Evolutionary conservation across 2,888 invertebrate species (phyloP).

Genomic region (Encarsia formosa): DNA sequence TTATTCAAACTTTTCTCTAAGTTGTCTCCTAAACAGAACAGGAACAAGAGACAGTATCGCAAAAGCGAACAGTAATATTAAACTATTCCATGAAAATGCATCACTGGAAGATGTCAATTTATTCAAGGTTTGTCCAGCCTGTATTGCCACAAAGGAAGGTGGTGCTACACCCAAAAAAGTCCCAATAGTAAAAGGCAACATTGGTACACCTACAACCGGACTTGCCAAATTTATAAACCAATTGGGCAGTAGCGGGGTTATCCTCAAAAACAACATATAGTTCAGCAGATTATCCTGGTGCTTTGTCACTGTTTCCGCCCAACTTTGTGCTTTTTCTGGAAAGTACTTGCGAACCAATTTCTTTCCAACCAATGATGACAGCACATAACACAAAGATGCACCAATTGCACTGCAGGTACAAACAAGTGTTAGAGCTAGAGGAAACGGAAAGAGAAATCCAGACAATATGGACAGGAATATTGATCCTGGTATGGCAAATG

Average conservation of each 20-base stretch:
- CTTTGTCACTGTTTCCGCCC: conserved; percentile 78
- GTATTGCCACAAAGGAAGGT: conserved; percentile 95
- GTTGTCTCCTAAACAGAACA: conserved; percentile 75
- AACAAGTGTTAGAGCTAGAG: conserved; percentile 79
- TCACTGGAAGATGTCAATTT: conserved; percentile 84
- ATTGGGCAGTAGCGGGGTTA: conserved; percentile 97
- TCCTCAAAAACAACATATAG: conserved; percentile 94
- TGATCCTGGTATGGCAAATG: conserved; percentile 99
- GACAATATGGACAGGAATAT: conserved; percentile 95
- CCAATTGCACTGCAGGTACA: conserved; percentile 94
- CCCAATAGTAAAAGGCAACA: conserved; percentile 87
- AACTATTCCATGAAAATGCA: conserved; percentile 84
- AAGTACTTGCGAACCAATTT: conserved; percentile 81
- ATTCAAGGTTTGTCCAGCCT: conserved; percentile 94
- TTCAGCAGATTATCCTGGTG: conserved; percentile 87
- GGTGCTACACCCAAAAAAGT: conserved; percentile 96
- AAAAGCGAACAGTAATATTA: conserved; percentile 71
- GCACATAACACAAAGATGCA: conserved; percentile 89
- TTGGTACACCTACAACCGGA: conserved; percentile 93
- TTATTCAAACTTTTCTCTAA: conserved; percentile 75
- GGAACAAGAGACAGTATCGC: conserved; percentile 84
- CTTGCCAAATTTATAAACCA: conserved; percentile 98
- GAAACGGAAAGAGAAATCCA: conserved; percentile 94
- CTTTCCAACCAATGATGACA: conserved; percentile 87
- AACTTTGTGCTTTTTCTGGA: conserved; percentile 79